Conservation (phyloP, 2,113 vertebrate species). For the Hippocampus abdominalis region DNA sequence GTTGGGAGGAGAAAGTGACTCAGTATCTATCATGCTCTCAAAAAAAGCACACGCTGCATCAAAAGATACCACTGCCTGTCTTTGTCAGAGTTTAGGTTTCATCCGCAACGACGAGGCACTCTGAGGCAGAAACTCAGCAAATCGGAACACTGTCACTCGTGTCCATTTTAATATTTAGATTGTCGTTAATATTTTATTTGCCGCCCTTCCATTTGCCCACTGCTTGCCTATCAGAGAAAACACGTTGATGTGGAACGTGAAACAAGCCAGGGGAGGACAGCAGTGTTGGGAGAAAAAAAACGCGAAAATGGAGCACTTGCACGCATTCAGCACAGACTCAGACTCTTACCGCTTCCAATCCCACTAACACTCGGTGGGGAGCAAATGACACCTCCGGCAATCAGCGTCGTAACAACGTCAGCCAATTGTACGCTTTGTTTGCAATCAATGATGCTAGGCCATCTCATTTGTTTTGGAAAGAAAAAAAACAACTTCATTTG, state of each 20-base stretch:
- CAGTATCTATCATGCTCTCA: slow-evolving; percentile 25
- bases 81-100: slow-evolving; percentile 1
- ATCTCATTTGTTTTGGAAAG: slow-evolving; percentile 49
- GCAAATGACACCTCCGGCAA: slow-evolving; percentile 50
- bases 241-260: slow-evolving; percentile 11
- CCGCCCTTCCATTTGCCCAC: slow-evolving; percentile 1
- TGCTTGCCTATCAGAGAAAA: slow-evolving; percentile 5
- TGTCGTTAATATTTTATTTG: slow-evolving; percentile 18
- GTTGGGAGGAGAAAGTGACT: slow-evolving; percentile 16
- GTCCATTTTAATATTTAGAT: slow-evolving; percentile 4
- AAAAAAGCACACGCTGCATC: slow-evolving; percentile 20
- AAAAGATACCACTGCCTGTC: slow-evolving; percentile 9
- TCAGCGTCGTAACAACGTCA: slow-evolving; percentile 42
- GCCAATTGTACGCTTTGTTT: slow-evolving; percentile 57
- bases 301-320: slow-evolving; percentile 2
- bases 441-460: slow-evolving; percentile 40
- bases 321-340: not conserved
- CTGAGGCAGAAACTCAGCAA: slow-evolving; percentile 18
- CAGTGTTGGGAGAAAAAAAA: not conserved
- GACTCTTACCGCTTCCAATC: not conserved
- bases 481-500: slow-evolving; percentile 47
- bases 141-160: not conserved
- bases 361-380: not conserved
- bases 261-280: slow-evolving; percentile 6
- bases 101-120: not conserved